These are phyloP conservation scores for Solenopsis fugax DNA, from an alignment of 1,140 invertebrate genomes.

Conservation along the genomic window DNA sequence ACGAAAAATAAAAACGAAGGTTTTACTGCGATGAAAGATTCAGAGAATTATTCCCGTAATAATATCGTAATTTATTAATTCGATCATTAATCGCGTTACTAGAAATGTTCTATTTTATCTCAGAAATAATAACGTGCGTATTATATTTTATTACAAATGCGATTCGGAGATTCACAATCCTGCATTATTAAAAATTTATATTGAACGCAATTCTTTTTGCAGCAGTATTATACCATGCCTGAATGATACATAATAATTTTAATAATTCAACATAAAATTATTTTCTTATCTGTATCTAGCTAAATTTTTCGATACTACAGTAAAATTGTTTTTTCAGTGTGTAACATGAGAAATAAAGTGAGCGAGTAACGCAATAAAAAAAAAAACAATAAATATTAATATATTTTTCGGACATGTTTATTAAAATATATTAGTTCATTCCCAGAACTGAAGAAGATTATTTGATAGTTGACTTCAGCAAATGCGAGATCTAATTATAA, in stretches of 20 bases:
- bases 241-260: too few species aligned
- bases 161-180: background rate
- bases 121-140: background rate
- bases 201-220: too few species aligned
- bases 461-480: background rate
- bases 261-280: too few species aligned
- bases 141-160: background rate
- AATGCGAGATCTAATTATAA: constrained; percentile 28
- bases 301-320: too few species aligned
- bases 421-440: background rate
- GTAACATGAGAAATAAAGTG: background rate
- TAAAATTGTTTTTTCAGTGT: too few species aligned
- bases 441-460: background rate
- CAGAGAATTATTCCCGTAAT: background rate
- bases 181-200: background rate
- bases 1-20: background rate
- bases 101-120: background rate
- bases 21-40: background rate
- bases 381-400: background rate
- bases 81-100: background rate
- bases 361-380: background rate
- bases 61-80: background rate
- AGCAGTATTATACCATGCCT: too few species aligned
- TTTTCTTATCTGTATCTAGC: too few species aligned
- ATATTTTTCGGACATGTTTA: background rate